Conservation (phyloP, 2,888 invertebrate genomes). For the Mythimna loreyi region DNA sequence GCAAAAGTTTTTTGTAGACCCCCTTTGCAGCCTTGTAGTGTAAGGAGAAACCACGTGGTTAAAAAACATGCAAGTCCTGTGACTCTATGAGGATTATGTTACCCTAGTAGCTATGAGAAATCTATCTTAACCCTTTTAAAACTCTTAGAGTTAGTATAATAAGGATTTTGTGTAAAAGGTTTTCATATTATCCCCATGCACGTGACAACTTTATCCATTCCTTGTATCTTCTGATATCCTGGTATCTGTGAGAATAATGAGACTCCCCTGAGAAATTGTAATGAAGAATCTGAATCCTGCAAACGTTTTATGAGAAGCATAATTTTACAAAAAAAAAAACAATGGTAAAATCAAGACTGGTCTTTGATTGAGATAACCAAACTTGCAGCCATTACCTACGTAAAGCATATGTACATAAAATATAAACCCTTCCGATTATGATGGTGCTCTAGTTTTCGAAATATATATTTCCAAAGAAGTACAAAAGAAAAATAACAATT, state of each 20-base stretch:
- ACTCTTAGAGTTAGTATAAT: not conserved
- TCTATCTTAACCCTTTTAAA: constrained; percentile 25
- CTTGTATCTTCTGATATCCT: constrained; percentile 32
- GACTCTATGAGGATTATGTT: constrained; percentile 14
- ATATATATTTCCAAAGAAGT: too few species aligned
- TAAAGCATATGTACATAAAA: too few species aligned
- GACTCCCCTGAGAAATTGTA: constrained; percentile 2
- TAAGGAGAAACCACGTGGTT: too few species aligned
- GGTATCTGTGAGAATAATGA: constrained; percentile 27
- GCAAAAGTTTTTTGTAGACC: too few species aligned
- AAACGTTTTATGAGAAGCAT: not conserved
- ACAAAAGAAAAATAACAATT: too few species aligned
- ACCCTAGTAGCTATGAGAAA: constrained; percentile 47
- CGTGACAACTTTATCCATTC: constrained; percentile 10
- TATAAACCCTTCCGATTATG: too few species aligned
- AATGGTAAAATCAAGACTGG: too few species aligned
- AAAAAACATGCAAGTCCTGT: not conserved
- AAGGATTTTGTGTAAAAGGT: not conserved
- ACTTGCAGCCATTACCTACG: too few species aligned
- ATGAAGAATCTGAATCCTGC: not conserved
- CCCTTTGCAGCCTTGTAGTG: too few species aligned
- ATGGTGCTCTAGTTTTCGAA: too few species aligned
- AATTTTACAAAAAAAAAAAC: not conserved
- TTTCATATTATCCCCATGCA: constrained; percentile 9
- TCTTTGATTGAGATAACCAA: too few species aligned